phyloP scores from a whole-genome alignment of 2,888 invertebrate species.

The Eledone cirrhosa region DNA sequence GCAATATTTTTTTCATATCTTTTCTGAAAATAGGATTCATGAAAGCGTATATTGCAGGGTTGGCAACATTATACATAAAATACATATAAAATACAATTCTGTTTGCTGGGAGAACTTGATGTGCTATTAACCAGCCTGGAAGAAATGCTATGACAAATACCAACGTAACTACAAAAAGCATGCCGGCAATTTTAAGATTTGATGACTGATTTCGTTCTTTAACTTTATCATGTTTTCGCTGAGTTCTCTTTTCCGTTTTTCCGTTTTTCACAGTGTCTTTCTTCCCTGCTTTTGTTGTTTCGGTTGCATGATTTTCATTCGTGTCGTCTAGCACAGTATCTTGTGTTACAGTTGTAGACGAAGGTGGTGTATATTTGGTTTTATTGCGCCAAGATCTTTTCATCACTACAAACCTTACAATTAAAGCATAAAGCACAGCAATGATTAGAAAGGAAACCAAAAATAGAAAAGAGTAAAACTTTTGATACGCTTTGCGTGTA shows the following conservation, averaged over 20 bases:
- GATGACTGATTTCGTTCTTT: slow-evolving; percentile 45
- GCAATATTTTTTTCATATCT: slow-evolving; percentile 47
- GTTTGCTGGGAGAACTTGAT: slow-evolving; percentile 47
- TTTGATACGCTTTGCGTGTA: slow-evolving; percentile 56
- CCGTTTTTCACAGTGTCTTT: slow-evolving; percentile 20
- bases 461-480: slow-evolving; percentile 59
- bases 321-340: neutral
- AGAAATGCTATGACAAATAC: slow-evolving; percentile 63
- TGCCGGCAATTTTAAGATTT: slow-evolving; percentile 64
- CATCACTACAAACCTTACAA: slow-evolving; percentile 52
- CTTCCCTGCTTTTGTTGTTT: neutral
- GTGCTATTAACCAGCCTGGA: slow-evolving; percentile 62
- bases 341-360: neutral
- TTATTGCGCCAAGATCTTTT: slow-evolving; percentile 38
- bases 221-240: slow-evolving; percentile 15
- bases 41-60: slow-evolving; percentile 64
- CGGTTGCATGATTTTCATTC: neutral
- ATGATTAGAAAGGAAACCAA: slow-evolving; percentile 62
- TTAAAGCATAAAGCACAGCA: slow-evolving; percentile 61
- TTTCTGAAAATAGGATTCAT: slow-evolving; percentile 64
- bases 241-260: neutral
- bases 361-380: neutral
- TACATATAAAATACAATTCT: slow-evolving; percentile 62
- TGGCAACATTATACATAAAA: slow-evolving; percentile 63
- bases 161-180: slow-evolving; percentile 65